Evolutionary conservation across 2,113 vertebrate species (phyloP).

Genomic region (Bambusicola thoracicus): DNA sequence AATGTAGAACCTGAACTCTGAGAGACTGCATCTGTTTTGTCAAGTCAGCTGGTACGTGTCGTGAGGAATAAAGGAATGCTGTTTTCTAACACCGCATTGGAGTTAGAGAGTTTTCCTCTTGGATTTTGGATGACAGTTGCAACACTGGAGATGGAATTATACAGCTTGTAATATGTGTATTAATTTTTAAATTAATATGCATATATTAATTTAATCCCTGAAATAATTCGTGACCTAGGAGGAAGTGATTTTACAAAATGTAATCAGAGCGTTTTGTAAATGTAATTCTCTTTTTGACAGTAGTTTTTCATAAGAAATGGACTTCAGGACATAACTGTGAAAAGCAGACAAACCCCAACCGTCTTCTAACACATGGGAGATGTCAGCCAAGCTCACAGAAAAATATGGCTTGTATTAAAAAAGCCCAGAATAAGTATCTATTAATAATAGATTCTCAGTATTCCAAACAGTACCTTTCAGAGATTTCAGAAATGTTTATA

Average conservation of each 20-base stretch:
- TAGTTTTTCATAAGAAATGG: not conserved
- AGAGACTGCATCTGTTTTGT: too few species aligned
- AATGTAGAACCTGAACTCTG: too few species aligned
- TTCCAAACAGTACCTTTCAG: not conserved
- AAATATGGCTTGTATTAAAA: not conserved
- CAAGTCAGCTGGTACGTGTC: too few species aligned
- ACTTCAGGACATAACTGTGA: not conserved
- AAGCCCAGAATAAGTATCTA: not conserved
- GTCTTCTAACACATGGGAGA: not conserved
- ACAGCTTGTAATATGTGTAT: not conserved
- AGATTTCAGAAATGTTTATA: constrained; percentile 2
- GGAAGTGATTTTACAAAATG: not conserved
- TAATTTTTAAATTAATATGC: too few species aligned
- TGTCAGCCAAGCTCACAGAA: not conserved
- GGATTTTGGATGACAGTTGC: not conserved
- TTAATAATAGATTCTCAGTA: not conserved
- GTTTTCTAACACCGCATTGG: too few species aligned
- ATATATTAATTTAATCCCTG: not conserved
- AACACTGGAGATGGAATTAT: not conserved
- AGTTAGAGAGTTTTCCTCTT: too few species aligned
- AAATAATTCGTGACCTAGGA: not conserved
- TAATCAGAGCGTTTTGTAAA: not conserved
- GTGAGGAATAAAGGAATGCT: too few species aligned
- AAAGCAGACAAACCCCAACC: not conserved
- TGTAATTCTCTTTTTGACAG: not conserved